Evolutionary conservation across 2,888 invertebrate genomes (phyloP), one percentile per base, ranked within the genome.

Genomic region (Leptopilina drosophilae): DNA sequence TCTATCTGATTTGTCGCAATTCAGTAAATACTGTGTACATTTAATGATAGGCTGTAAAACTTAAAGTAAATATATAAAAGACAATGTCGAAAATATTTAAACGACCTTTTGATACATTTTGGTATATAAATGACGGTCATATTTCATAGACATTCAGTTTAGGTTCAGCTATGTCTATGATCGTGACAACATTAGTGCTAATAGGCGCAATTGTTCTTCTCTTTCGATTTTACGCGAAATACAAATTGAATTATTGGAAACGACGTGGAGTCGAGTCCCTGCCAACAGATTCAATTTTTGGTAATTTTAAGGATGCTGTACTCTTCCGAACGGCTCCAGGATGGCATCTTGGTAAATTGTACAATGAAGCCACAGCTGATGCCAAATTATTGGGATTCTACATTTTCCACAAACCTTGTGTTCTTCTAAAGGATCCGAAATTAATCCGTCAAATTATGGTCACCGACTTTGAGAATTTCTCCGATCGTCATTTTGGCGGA

Each of bases 381-480:
- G 26, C 1, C 14, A 77, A 2, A 78, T 92, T 89, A 82, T 89
- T 93, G 20, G 94, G 94, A 2, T 91, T 93, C 64, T 93, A 92
- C 84, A 91, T 92, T 40, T 92, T 93, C 67, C 91, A 92, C 80
- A 92, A 92, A 79, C 94, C 93, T 0, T 90, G 91, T 66, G 82
- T 94, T 1, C 83, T 94, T 0, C 80, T 93, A 0, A 89, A 92
- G 56, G 92, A 92, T 83, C 93, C 93, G 0, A 91, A 93, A 64
- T 80, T 93, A 1, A 92, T 93, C 42, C 93, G 93, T 81, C 87
- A 90, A 8, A 87, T 93, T 62, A 83, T 93, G 80, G 91, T 93
- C 2, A 92, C 92, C 69, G 93, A 93, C 84, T 93, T 93, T 81
- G 89, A 92, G 3, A 88, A 92, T 82, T 94, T 93, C 84, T 88